Evolutionary conservation across 2,888 invertebrate species (phyloP).

Genomic region (Spatulosminthurus flaviceps): DNA sequence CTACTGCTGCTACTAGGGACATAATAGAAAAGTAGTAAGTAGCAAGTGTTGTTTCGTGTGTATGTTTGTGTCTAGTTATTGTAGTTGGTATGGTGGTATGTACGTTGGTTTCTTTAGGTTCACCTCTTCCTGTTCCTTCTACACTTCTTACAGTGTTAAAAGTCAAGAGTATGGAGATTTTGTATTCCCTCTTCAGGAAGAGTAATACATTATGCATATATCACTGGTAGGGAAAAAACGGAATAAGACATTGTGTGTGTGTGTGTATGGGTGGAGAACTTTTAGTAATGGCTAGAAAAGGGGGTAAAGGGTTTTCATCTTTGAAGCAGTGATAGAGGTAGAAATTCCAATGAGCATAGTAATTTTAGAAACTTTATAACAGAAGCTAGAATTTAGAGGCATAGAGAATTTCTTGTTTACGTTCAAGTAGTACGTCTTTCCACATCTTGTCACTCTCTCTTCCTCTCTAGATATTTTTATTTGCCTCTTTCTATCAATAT

Average conservation of each 20-base stretch:
- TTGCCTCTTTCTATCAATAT: neutral
- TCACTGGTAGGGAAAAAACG: neutral
- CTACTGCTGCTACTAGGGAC: neutral
- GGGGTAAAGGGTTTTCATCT: slow-evolving; percentile 12
- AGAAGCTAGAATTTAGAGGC: slow-evolving; percentile 26
- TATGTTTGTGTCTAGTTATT: neutral
- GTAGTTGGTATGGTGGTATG: slow-evolving; percentile 20
- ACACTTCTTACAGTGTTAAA: slow-evolving; percentile 31
- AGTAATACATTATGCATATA: slow-evolving; percentile 50
- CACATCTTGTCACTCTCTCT: slow-evolving; percentile 11
- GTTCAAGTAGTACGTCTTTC: neutral
- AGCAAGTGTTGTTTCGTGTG: neutral
- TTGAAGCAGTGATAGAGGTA: slow-evolving; percentile 22
- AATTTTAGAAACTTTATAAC: slow-evolving; percentile 1
- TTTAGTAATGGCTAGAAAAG: neutral
- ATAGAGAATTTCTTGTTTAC: slow-evolving; percentile 25
- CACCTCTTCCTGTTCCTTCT: neutral
- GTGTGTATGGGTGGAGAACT: neutral
- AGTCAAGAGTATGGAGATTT: slow-evolving; percentile 38
- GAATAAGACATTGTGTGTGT: slow-evolving; percentile 13
- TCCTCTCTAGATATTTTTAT: slow-evolving; percentile 1
- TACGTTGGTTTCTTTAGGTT: neutral
- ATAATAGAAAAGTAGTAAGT: neutral
- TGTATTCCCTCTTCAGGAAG: slow-evolving; percentile 5
- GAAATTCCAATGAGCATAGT: slow-evolving; percentile 34